A percentile compares a stretch with the other conserved stretches of the same genome.
These are phyloP conservation scores for Isaurus tuberculatus DNA, from an alignment of 92 coral and sea anemone genomes.

Conservation along the genomic window DNA sequence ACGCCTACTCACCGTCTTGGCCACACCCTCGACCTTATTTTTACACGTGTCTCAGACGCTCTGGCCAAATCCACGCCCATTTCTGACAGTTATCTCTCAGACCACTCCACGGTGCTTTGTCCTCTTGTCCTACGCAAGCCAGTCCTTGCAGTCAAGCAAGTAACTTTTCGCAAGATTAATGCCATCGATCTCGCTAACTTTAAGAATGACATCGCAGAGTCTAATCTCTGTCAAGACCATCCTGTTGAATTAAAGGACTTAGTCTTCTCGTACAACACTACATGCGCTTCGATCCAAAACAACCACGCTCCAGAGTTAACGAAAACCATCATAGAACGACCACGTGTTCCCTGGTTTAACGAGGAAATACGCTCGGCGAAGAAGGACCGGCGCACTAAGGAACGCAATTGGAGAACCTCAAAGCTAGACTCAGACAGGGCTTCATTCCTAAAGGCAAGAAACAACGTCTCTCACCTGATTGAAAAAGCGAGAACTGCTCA, in stretches of 20 bases:
- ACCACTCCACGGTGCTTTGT: conserved; percentile 55
- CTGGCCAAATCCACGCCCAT: conserved; percentile 52
- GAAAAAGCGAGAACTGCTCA: conserved; percentile 41
- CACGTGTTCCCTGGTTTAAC: conserved; percentile 57
- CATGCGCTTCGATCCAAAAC: conserved; percentile 41
- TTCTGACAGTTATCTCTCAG: conserved; percentile 53
- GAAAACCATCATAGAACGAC: conserved; percentile 48
- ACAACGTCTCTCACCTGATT: conserved; percentile 30
- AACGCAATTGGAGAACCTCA: conserved; percentile 34
- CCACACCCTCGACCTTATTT: conserved; percentile 50
- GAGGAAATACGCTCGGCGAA: conserved; percentile 40
- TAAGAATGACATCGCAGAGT: conserved; percentile 45
- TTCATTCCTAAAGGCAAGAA: conserved; percentile 36
- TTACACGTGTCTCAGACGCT: conserved; percentile 54
- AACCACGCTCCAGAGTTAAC: conserved; percentile 50
- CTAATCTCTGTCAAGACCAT: conserved; percentile 49
- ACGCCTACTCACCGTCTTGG: conserved; percentile 54
- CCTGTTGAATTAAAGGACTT: conserved; percentile 43
- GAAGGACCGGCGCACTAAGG: conserved; percentile 31
- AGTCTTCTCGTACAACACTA: conserved; percentile 52
- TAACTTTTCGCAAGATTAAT: conserved; percentile 56
- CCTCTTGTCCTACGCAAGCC: conserved; percentile 39
- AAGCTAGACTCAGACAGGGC: conserved; percentile 36
- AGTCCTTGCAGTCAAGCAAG: conserved; percentile 50
- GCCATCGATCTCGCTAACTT: conserved; percentile 52